Evolutionary conservation across 2,113 vertebrate genomes (phyloP).

Genomic region (Nannobrachium achirus): DNA sequence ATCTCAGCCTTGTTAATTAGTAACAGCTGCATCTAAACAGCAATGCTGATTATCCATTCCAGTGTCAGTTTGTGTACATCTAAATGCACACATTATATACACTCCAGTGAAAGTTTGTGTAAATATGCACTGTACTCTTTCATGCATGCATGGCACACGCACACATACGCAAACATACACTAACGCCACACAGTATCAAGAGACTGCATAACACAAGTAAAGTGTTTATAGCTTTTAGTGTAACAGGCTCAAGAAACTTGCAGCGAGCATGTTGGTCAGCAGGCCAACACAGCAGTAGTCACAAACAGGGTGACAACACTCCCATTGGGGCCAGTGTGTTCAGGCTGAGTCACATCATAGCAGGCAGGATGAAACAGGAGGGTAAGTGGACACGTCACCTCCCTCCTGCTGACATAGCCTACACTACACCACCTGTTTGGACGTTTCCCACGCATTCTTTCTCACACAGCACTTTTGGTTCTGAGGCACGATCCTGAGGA

Average conservation of each 20-base stretch:
- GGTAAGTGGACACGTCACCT: conserved; percentile 52
- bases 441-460: conserved; percentile 24
- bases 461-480: background rate
- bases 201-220: too few species aligned
- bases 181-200: too few species aligned
- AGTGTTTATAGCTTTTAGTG: too few species aligned
- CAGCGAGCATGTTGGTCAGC: background rate
- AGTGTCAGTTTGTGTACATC: too few species aligned
- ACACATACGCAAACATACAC: too few species aligned
- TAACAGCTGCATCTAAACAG: too few species aligned
- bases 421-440: conserved; percentile 46
- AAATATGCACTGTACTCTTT: too few species aligned
- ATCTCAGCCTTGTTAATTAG: too few species aligned
- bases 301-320: conserved; percentile 48
- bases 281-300: conserved; percentile 7
- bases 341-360: conserved; percentile 66
- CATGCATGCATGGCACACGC: too few species aligned
- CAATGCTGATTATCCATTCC: too few species aligned
- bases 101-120: too few species aligned
- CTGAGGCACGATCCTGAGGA: background rate
- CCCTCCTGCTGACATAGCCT: conserved; percentile 36
- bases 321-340: conserved; percentile 55
- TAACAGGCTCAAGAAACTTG: background rate
- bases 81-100: too few species aligned
- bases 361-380: conserved; percentile 51